Evolutionary conservation across 2,113 vertebrate genomes (phyloP).

Genomic region (Otolemur garnettii): DNA sequence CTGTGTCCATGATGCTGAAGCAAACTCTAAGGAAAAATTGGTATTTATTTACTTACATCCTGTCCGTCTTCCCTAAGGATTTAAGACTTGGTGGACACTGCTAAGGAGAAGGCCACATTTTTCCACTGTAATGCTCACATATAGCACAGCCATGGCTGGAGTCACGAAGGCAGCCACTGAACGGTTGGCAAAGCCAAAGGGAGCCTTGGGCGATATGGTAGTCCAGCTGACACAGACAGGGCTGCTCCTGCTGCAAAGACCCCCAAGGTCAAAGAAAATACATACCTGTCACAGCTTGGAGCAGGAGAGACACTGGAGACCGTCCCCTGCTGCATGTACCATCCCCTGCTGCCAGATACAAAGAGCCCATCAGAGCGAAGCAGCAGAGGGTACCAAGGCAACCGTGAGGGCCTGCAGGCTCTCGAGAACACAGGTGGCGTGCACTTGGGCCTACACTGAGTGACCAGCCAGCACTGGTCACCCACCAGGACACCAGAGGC

Average conservation of each 20-base stretch:
- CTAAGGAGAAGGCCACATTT: not conserved
- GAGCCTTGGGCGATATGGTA: not conserved
- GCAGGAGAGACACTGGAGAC: rapidly evolving
- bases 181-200: not conserved
- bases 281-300: too few relatives aligned
- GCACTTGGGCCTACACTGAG: too few relatives aligned
- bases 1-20: not conserved
- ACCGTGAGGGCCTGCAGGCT: too few relatives aligned
- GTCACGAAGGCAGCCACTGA: not conserved
- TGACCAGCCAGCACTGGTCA: not conserved
- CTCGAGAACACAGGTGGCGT: not conserved
- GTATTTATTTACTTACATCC: not conserved
- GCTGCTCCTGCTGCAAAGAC: not conserved
- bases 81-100: not conserved
- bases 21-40: not conserved
- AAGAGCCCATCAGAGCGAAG: not conserved
- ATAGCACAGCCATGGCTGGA: not conserved
- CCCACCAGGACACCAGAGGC: not conserved
- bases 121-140: not conserved
- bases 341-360: not conserved
- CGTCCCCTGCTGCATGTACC: too few relatives aligned
- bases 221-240: not conserved
- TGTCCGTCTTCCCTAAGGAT: not conserved
- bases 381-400: not conserved
- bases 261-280: not conserved